Base-by-base conservation (phyloP, 2,888 invertebrate species). In the Pocota personata region DNA sequence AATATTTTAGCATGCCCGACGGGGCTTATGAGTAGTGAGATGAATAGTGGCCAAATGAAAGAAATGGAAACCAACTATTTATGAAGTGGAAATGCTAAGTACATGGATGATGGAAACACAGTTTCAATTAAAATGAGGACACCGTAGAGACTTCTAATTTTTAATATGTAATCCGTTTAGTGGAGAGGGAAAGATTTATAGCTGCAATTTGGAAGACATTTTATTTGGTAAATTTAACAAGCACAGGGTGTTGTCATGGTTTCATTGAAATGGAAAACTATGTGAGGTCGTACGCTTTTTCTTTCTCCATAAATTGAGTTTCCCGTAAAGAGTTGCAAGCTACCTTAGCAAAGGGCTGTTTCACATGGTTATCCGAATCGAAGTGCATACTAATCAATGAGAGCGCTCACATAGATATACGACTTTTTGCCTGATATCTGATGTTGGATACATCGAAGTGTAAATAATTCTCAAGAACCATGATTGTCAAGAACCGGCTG, bases 1-100 rank as follows among this genome's bases (percentile, higher is more conserved):
- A 71, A 73, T 57, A 66, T 57, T 66, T 60, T 40, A 79, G 57
- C 14, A 55, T 43, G 57, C 43, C 55, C 21, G 14, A n/a, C 35
- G 66, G 35, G 43, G 46, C 43, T 24, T 35, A 10, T 35, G 21
- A 32, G 66, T 24, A 21, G 32, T 48, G 32, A 48, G 27, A 32
- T 48, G 30, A 16, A 32, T 58, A 19, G 46, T 24, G 66, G 52
- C 67, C 67, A 37, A 37, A 24, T 30, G 50, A 24, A 40, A 19
- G 35, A 16, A 21, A 27, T 52, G 67, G n/a, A 16, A 67, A 69
- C 40, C 40, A 40, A 14, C 40, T 40, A 40, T 40, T 40, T 40
- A 40, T 40, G 40, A 40, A 40, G 30, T 62, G 62, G 16, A 62
- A 46, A 46, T 16, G 24, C 16, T 27, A 14, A n/a, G 12, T 40